Base-by-base conservation (phyloP, 2,888 invertebrate genomes). In the Drosophila peninsularis region DNA sequence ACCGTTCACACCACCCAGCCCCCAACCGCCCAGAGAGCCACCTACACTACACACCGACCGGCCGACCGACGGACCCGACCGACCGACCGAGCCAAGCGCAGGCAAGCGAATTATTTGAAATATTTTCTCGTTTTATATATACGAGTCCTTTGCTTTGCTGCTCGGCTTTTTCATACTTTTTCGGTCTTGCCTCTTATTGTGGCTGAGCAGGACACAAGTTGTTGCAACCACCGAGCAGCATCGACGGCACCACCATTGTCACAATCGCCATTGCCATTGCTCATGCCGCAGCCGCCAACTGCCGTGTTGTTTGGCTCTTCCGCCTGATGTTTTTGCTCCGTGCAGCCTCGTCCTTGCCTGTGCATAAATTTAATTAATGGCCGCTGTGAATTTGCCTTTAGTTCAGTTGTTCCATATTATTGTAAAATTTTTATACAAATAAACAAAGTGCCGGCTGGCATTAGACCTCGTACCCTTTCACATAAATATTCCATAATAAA, bases 291-390 rank as follows among this genome's bases (percentile, higher is more conserved):
- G 55, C 39, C 41, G 44, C 72, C 66, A 67, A 55, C 67, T 76
- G 65, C 82, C 79, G 66, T 69, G 79, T 75, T 78, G 80, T 65
- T 67, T 71, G 71, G 64, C 64, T 70, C 79, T 72, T 80, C 79
- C 79, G 71, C 47, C 50, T 60, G 41, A 49, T 70, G 57, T 65
- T 72, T 41, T 47, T 56, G 44, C 44, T 50, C 41, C 57, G 30
- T 39, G 32, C 24, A 32, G 52, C 65, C 45, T 54, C 56, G 63
- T 49, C 54, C 52, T 60, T 74, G 68, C 45, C 50, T 63, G 58
- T 74, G 80, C 77, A 81, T 83, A 83, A 83, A 83, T 81, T 83
- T 83, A 81, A 81, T 81, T 81, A 81, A 83, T 80, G 74, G 80
- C 60, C 64, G 64, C 71, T 71, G 66, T 61, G 77, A 71, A 80